Evolutionary conservation across 2,797 vertebrate species (phyloP), one percentile per base, ranked within the genome.

Genomic region (Trachurus trachurus): DNA sequence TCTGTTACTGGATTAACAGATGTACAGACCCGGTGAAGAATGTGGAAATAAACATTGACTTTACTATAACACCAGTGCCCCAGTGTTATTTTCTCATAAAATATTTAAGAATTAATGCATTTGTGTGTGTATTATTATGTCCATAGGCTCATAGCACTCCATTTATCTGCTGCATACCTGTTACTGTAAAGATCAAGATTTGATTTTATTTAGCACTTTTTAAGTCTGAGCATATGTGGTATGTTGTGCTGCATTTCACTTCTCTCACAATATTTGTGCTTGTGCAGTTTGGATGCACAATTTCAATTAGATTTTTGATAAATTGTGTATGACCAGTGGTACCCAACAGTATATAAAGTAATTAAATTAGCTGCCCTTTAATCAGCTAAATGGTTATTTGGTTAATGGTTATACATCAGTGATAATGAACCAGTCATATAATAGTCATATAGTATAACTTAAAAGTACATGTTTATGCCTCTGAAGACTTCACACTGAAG

Each of bases 1-100:
- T 81, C 82, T 91, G 89, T 94, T 94, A 83, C 90, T 87, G 90
- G 84, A 83, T 88, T 85, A 91, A 92, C 91, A 92, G 89, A 91
- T 91, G 90, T 93, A 94, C 89, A 93, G 90, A 90, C 85, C 86
- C 88, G 93, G 80, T 92, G 74, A 87, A 90, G 90, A 95, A 94
- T 95, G 93, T 95, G 91, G 87, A 94, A 94, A 95, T 96, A 96
- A 96, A 96, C 70, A 88, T 88, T 83, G 89, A 94, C 72, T 94
- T 94, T 92, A 92, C 82, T 86, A 84, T 50, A 64, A 63, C 2
- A 4, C 1, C 17, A 29, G 63, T 60, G 58, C 26, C 82, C 29
- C 40, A 9, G 78, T 44, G 59, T 71, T 17, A n/a, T 77, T 68
- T 16, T 39, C 37, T 39, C 6, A 39, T 39, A 39, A 39, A 9